These are phyloP conservation scores for Corythornis cristatus DNA, from an alignment of 2,113 vertebrate species.

Conservation along the genomic window DNA sequence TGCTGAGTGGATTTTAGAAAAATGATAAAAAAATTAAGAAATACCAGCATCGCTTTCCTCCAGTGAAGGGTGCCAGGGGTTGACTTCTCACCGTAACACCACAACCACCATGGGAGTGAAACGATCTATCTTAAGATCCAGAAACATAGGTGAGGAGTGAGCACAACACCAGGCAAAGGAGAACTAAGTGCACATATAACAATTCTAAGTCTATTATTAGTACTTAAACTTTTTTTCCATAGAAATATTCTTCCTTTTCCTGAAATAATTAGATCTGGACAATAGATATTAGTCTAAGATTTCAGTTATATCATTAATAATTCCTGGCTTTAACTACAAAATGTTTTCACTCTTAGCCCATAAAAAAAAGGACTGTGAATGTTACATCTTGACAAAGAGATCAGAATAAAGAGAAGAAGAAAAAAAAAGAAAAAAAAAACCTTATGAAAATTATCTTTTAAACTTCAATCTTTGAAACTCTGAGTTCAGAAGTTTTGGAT, in stretches of 20 bases:
- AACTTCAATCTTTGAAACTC: background rate
- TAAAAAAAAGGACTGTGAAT: background rate
- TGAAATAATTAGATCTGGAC: background rate
- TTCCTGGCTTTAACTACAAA: background rate
- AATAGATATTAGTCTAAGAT: background rate
- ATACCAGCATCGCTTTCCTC: background rate
- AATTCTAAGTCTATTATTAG: background rate
- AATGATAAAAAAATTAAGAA: background rate
- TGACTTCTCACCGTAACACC: background rate
- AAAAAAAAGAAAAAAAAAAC: too few relatives aligned
- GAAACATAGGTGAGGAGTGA: background rate
- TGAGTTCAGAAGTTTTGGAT: background rate
- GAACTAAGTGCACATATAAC: background rate
- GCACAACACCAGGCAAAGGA: background rate
- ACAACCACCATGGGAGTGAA: background rate
- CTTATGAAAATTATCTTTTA: background rate
- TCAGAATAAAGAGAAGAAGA: too few relatives aligned
- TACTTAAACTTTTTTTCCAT: background rate
- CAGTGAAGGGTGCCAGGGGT: background rate
- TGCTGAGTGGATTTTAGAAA: background rate
- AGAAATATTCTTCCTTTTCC: background rate
- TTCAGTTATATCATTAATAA: background rate
- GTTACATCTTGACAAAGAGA: background rate
- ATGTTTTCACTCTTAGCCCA: background rate
- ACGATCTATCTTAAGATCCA: background rate